A percentile compares a stretch with the other conserved stretches of the same genome.
Evolutionary conservation across 2,888 invertebrate species (phyloP).

Genomic region (Apamea epomidion): DNA sequence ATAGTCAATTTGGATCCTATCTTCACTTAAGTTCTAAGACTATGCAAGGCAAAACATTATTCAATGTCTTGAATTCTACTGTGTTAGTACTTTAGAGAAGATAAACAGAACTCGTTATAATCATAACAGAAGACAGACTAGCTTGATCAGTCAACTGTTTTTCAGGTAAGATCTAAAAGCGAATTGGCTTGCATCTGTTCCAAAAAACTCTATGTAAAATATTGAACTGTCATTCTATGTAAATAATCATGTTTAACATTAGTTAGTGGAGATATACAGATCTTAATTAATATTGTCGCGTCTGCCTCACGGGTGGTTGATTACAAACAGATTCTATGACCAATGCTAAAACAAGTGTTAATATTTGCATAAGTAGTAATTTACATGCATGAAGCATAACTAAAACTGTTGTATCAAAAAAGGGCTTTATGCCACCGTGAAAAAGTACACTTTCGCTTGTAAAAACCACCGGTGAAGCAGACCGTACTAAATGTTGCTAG

Average conservation of each 20-base stretch:
- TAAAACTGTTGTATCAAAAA: conserved; percentile 22
- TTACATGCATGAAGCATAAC: neutral
- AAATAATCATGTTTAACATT: conserved; percentile 68
- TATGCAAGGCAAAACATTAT: neutral
- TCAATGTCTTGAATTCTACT: conserved; percentile 13
- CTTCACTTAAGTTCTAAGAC: neutral
- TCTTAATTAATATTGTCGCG: conserved; percentile 52
- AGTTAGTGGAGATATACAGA: conserved; percentile 57
- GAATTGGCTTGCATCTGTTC: neutral
- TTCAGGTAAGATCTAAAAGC: neutral
- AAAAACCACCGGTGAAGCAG: conserved; percentile 47
- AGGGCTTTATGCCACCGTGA: conserved; percentile 12
- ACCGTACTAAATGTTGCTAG: conserved; percentile 70
- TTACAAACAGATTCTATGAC: conserved; percentile 14
- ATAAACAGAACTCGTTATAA: neutral
- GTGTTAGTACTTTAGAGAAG: neutral
- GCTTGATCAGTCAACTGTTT: neutral
- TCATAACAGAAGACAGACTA: neutral
- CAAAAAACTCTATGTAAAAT: conserved; percentile 38
- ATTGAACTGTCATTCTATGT: conserved; percentile 53
- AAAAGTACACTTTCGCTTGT: conserved; percentile 49
- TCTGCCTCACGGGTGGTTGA: conserved; percentile 35
- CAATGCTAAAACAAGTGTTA: conserved; percentile 1
- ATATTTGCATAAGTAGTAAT: conserved; percentile 26
- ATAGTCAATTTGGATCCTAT: neutral